These are phyloP conservation scores for Neofelis nebulosa DNA, from an alignment of 2,113 vertebrate genomes.

Conservation along the genomic window DNA sequence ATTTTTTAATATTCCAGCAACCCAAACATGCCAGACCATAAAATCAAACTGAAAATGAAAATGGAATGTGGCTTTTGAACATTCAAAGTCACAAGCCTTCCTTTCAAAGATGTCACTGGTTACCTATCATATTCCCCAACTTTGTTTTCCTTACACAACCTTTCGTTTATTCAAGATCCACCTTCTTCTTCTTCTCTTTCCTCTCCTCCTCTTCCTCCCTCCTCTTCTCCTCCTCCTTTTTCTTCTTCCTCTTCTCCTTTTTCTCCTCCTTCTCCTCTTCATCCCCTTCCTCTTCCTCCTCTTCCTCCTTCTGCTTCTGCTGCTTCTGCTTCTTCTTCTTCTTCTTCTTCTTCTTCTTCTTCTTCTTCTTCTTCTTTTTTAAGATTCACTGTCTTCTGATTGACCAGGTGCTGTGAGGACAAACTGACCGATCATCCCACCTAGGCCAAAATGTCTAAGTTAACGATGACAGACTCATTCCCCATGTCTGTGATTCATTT, in stretches of 20 bases:
- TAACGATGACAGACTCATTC: neutral
- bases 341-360: too few species aligned
- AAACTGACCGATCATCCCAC: neutral
- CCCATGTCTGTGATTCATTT: neutral
- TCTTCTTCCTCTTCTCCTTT: neutral
- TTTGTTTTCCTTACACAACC: neutral
- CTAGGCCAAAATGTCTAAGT: neutral
- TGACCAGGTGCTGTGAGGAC: neutral
- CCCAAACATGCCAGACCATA: neutral
- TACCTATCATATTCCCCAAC: neutral
- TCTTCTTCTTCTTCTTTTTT: too few species aligned
- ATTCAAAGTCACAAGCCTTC: neutral
- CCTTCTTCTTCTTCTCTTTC: neutral
- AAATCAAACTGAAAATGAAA: neutral
- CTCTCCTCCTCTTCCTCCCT: too few species aligned
- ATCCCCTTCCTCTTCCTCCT: too few species aligned
- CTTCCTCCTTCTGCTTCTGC: rapidly evolving
- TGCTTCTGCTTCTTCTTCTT: too few species aligned
- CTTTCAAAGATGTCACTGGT: neutral
- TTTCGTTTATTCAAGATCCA: neutral
- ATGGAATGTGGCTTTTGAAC: slow-evolving; percentile 7
- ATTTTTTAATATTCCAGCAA: neutral
- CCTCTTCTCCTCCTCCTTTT: too few species aligned
- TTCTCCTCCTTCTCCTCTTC: too few species aligned
- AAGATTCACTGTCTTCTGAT: neutral